Evolutionary conservation across 2,797 vertebrate species (phyloP), one percentile per base, ranked within the genome.

Genomic region (Sylvilagus floridanus): DNA sequence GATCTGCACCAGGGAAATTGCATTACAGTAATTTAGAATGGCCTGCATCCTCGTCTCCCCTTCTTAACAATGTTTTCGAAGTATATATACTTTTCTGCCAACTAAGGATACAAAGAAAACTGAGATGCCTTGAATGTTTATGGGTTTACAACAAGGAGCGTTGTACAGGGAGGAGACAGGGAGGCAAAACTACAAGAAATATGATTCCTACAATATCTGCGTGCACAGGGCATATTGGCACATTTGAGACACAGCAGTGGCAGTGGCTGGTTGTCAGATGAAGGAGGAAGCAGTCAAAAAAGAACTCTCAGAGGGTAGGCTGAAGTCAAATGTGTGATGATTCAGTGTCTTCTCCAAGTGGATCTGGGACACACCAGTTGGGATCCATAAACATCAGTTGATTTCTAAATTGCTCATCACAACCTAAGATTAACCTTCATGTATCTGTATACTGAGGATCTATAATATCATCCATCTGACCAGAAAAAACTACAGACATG

Each of bases 1-100:
- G n/a, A 7, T 66, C 71, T 83, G 35, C 2, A 22, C 14, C 1
- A 30, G 83, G 65, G 79, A 69, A 91, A 85, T 57, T 62, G 52
- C 54, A 7, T 65, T 88, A 32, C 72, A 37, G 10, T 69, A 65
- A 66, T 69, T 95, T 19, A 69, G 13, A 72, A 42, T 32, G n/a
- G 26, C 30, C 26, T 54, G 30, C 30, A n/a, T 91, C 28, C 2
- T 5, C 84, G 13, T 24, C 4, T 91, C 84, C 7, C 24, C 54
- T 54, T 42, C 54, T 85, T 78, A 84, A 37, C 91, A 71, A 8
- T 5, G 71, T 60, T 66, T 85, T 88, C 24, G 17, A 85, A 78
- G 37, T 82, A 28, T 7, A 32, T 13, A 0, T 24, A 54, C 4
- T 71, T 5, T 68, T 16, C 5, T 30, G 28, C 32, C 73, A 95